Percentiles rank a stretch among this genome's conserved stretches.
phyloP scores from a whole-genome alignment of 2,113 vertebrate genomes.

The Benitochromis conjunctus region DNA sequence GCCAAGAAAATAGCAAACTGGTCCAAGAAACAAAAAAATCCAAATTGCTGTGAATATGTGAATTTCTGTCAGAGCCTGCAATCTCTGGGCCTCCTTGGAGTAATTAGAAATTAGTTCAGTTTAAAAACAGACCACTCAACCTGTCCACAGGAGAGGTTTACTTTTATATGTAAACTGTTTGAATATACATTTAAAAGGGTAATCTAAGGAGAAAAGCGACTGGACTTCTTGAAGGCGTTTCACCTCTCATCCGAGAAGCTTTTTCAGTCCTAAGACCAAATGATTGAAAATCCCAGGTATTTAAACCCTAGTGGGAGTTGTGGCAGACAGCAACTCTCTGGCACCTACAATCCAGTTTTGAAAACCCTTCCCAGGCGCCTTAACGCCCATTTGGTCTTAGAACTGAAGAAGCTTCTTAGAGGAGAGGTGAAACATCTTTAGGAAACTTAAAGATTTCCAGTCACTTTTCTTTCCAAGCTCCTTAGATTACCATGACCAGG shows the following conservation, averaged over 20 bases:
- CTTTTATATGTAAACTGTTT: background rate
- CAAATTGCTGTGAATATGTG: background rate
- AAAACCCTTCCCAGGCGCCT: background rate
- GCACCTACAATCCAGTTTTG: background rate
- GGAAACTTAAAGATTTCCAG: background rate
- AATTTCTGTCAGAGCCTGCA: background rate
- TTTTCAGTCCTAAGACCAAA: background rate
- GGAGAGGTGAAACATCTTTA: background rate
- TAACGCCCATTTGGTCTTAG: background rate
- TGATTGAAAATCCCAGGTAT: background rate
- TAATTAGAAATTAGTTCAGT: background rate
- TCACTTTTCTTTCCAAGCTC: background rate
- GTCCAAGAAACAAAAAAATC: background rate
- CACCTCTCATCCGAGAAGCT: background rate
- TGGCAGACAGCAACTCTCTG: background rate
- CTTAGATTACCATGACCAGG: background rate
- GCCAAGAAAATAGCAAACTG: background rate
- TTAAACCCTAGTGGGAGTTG: background rate
- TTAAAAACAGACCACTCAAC: background rate
- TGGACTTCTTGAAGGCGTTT: background rate
- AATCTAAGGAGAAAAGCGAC: background rate
- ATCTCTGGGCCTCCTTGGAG: background rate
- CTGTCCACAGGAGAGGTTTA: background rate
- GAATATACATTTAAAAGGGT: background rate
- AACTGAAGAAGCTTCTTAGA: background rate